These are phyloP conservation scores for Plagodis pulveraria DNA, from an alignment of 2,888 invertebrate species.

Conservation along the genomic window DNA sequence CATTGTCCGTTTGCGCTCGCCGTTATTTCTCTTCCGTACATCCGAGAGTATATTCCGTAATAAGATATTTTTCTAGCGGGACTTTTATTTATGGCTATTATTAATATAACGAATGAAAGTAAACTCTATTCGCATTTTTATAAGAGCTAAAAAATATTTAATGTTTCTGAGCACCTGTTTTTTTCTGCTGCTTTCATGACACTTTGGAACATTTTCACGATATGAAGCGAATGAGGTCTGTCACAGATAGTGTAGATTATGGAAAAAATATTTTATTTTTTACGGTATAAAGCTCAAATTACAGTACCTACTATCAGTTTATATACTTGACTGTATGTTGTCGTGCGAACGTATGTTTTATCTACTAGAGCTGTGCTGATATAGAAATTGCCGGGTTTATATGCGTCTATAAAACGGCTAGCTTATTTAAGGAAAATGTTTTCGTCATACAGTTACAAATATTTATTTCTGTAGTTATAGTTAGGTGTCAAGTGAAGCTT, in stretches of 20 bases:
- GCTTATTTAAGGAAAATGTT: too few relatives aligned
- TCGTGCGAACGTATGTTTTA: conserved; percentile 11
- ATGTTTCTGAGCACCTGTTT: conserved; percentile 12
- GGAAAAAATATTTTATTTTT: conserved; percentile 8
- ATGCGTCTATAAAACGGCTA: neutral
- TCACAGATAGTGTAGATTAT: conserved; percentile 4
- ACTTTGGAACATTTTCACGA: conserved; percentile 24
- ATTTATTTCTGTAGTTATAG: too few relatives aligned
- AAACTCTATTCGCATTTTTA: neutral
- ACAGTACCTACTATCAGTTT: neutral
- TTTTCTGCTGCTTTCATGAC: conserved; percentile 21
- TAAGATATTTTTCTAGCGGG: too few relatives aligned
- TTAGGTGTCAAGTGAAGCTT: too few relatives aligned
- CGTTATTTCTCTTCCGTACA: too few relatives aligned
- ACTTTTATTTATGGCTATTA: neutral
- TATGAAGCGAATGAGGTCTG: conserved; percentile 19
- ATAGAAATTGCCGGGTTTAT: conserved; percentile 2
- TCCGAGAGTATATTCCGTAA: too few relatives aligned
- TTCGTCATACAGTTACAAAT: too few relatives aligned
- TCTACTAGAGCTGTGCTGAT: conserved; percentile 2
- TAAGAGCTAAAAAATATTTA: conserved; percentile 2
- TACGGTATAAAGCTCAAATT: conserved; percentile 11
- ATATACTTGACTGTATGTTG: conserved; percentile 4
- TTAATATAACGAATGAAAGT: neutral
- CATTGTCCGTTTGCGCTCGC: too few relatives aligned